Base-by-base conservation (phyloP, 2,113 vertebrate genomes). In the Microtus montanus region DNA sequence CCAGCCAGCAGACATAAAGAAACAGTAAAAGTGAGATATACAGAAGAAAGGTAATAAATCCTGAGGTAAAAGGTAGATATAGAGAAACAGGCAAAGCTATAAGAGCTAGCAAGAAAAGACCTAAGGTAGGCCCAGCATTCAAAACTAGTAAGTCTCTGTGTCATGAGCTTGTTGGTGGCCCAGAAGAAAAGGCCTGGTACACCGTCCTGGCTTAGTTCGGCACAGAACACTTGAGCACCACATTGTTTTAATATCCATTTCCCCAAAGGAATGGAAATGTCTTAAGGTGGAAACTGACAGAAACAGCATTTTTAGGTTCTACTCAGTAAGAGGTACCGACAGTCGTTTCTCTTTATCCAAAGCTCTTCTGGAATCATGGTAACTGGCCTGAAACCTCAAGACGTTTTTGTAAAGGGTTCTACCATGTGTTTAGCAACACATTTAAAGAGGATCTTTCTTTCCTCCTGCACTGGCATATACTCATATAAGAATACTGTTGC, bases 401-500 rank as follows among this genome's bases (percentile, higher is more conserved):
- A 92, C 96, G 26, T 54, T 98, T 98, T 8, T 96, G 44, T 95
- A 54, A 97, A 98, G 95, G 95, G 93, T 97, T 98, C 90, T 98
- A 96, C 98, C 97, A 95, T 96, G 98, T 98, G 83, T 98, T 98
- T 97, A 98, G 93, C 97, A 97, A 93, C 89, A 97, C 92, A 96
- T 98, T 98, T 98, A 98, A 98, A 97, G 98, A 97, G 95, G 95
- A 96, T 97, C 97, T 96, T 96, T 96, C 96, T 91, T 98, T 98
- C 89, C 63, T 95, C 94, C 85, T 89, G 28, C 20, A 28, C 97
- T 97, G 96, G 97, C 87, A 97, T 78, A 92, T 49, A 91, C 38
- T 96, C 82, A 66, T 94, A 38, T 54, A 95, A 93, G 63, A 93
- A 47, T 83, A 52, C 97, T 97, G 90, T 64, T 96, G 96, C 83